Percentiles rank a stretch among this genome's conserved stretches.
Evolutionary conservation across 2,797 vertebrate species (phyloP).

Genomic region (Sebastiscus tertius): DNA sequence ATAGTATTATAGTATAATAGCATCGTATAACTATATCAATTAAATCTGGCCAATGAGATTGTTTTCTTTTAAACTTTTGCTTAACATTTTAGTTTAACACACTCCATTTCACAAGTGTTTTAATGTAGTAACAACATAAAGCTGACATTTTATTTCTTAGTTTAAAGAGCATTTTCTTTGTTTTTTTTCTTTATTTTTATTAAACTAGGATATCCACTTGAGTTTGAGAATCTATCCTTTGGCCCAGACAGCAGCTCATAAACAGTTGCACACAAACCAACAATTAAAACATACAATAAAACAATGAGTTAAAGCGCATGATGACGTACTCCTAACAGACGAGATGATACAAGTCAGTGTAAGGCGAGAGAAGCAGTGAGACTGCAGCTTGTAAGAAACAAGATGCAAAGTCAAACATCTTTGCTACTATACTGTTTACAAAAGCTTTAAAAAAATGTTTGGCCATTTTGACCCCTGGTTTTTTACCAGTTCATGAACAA

Average conservation of each 20-base stretch:
- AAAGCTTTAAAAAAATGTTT: neutral
- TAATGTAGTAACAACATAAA: no score
- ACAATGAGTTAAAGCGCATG: neutral
- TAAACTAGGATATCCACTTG: neutral
- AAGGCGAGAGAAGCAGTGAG: neutral
- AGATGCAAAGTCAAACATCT: neutral
- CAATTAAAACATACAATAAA: neutral
- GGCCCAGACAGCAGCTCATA: neutral
- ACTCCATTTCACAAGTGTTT: no score
- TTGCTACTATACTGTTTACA: neutral
- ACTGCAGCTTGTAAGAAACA: neutral
- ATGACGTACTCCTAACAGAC: neutral
- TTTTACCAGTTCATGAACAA: neutral
- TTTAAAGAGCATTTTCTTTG: no score
- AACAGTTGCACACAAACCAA: neutral
- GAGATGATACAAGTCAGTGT: neutral
- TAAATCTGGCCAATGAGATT: neutral
- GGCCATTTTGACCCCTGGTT: neutral
- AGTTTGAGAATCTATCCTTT: neutral
- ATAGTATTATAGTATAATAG: no score
- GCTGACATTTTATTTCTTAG: no score
- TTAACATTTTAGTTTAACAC: neutral
- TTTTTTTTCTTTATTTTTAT: no score
- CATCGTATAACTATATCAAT: neutral
- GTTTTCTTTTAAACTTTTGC: neutral